Evolutionary conservation across 1,140 invertebrate genomes (phyloP), one percentile per base, ranked within the genome.

Genomic region (Drosophila sp.): DNA sequence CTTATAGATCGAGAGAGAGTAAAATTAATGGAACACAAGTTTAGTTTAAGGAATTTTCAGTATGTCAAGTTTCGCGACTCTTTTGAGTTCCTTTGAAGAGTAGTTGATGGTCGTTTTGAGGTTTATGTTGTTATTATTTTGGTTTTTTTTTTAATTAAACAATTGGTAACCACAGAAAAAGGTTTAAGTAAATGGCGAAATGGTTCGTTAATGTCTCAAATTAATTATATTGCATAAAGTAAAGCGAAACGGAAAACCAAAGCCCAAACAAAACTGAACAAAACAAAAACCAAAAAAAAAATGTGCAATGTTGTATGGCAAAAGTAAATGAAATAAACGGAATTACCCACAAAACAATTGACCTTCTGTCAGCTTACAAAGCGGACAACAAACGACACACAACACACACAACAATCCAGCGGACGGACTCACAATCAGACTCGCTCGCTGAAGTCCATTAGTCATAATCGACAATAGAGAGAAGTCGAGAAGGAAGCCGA

Each of bases 291-390:
- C 33, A 50, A 54, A 38, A 64, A 38, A 64, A 50, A 27, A 76
- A 62, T 38, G 47, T 35, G 58, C 38, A 76, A 41, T 57, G 58
- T 60, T 54, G 33, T 54, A 32, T 44, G 7, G 35, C 56, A 58
- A 60, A 38, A 66, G 35, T 56, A 57, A 55, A 64, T 56, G 50
- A 62, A 76, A 69, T 73, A 85, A 85, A 80, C 74, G 81, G 82
- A 85, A 78, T 85, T 85, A 71, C 82, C 81, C 81, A 77, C 81
- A 85, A 85, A 78, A 80, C 81, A 80, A 85, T 85, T 85, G 82
- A 85, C 81, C 81, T 85, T 85, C 81, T 78, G 78, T 33, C 58
- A 55, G 81, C 81, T 85, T 85, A 85, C 78, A 77, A 75, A 68
- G 70, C 65, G 23, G 60, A 76, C 69, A 79, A 66, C 69, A 79